These are phyloP conservation scores for Myocastor coypus DNA, from an alignment of 2,113 vertebrate genomes.

Conservation along the genomic window DNA sequence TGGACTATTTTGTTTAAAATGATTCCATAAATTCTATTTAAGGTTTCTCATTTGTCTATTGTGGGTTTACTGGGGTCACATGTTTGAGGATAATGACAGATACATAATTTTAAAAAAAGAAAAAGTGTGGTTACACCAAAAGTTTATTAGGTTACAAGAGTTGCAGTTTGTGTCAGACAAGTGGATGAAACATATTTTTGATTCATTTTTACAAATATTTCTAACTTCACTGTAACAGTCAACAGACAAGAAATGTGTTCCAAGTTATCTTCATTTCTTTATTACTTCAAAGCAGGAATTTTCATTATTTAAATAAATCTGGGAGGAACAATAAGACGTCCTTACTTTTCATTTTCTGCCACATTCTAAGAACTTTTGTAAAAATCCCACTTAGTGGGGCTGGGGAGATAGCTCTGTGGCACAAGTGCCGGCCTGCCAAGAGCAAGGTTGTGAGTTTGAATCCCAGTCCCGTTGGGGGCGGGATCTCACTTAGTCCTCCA, in stretches of 20 bases:
- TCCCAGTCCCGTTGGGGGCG: too few relatives aligned
- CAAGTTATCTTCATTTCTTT: background rate
- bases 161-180: background rate
- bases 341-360: too few relatives aligned
- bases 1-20: slow-evolving; percentile 17
- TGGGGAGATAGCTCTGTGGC: too few relatives aligned
- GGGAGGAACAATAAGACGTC: background rate
- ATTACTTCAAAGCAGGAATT: background rate
- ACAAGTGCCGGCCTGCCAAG: too few relatives aligned
- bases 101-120: background rate
- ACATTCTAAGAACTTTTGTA: background rate
- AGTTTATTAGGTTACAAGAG: background rate
- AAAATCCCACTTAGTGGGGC: too few relatives aligned
- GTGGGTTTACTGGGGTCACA: background rate
- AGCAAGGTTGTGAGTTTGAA: too few relatives aligned
- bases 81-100: background rate
- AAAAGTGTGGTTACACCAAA: background rate
- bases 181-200: background rate
- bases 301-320: background rate
- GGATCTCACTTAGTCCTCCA: background rate
- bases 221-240: background rate
- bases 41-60: background rate
- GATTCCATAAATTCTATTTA: background rate
- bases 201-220: background rate
- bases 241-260: background rate